Evolutionary conservation across 2,888 invertebrate genomes (phyloP).

Genomic region (Brachyptera putata): DNA sequence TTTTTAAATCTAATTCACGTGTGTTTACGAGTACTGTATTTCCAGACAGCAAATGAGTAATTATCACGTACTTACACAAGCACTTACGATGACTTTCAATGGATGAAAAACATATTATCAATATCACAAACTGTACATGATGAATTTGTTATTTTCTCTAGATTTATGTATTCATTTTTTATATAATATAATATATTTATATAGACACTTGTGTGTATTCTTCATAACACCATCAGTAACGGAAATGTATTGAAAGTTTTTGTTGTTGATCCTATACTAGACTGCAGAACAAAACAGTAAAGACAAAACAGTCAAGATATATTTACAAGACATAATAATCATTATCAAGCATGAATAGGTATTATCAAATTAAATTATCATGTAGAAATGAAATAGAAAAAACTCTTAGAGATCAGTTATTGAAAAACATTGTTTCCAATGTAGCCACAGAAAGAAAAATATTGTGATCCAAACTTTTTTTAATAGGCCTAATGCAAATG

Average conservation of each 20-base stretch:
- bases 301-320: conserved; percentile 17
- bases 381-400: conserved; percentile 12
- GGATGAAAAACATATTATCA: conserved; percentile 28
- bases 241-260: conserved; percentile 2
- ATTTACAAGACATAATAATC: background rate
- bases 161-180: conserved; percentile 21
- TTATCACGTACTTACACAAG: conserved; percentile 33
- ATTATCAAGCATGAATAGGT: conserved; percentile 24
- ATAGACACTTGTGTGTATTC: conserved; percentile 32
- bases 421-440: background rate
- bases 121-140: conserved; percentile 34
- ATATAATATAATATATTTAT: conserved; percentile 26
- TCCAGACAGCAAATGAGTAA: conserved; percentile 1
- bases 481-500: background rate
- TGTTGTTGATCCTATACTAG: conserved; percentile 29
- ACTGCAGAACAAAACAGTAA: conserved; percentile 21
- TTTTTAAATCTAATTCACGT: background rate
- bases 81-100: conserved; percentile 30
- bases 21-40: background rate
- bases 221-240: background rate
- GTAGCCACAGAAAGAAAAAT: no score
- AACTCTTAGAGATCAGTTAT: background rate
- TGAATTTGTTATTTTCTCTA: conserved; percentile 23
- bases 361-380: conserved; percentile 19
- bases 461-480: no score